Evolutionary conservation across 2,113 vertebrate species (phyloP), one percentile per base, ranked within the genome.

Genomic region (Caracal caracal): DNA sequence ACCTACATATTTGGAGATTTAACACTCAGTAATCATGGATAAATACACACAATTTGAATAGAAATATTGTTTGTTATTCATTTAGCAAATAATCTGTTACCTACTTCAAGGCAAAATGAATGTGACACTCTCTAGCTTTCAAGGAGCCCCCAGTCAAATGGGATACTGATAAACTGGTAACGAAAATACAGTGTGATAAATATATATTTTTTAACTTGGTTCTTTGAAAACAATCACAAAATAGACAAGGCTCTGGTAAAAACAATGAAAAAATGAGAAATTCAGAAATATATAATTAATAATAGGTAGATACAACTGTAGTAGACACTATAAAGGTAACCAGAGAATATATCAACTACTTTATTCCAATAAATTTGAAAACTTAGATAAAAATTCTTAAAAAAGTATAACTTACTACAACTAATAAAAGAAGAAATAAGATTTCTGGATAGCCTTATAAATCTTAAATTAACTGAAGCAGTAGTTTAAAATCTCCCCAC

Each of bases 141-240:
- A 47, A 76, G 73, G 24, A 47, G 24, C 6, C 13, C 40, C 26
- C 40, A 47, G 9, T 76, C 40, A 30, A 47, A 76, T 47, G 73
- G 40, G 73, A 47, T 47, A 76, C 26, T 76, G 40, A 76, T 47
- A 76, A 76, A 76, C 26, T 47, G 26, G 43, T 30, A 76, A 47
- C 40, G 47, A 76, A 76, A 47, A 76, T 76, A 47, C 28, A 47
- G 30, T 30, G 40, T 47, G 73, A 47, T 76, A 76, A 76, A 76
- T 76, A 63, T 63, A 47, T 47, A 4, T 71, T 43, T 75, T 76
- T 76, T 10, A 76, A 47, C 40, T 76, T 76, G n/a, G 1, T 47
- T 76, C 51, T 93, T 51, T 66, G 47, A 91, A 89, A 89, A 95
- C 17, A 71, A 33, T 82, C 88, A 79, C 43, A 87, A 93, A 90